Percentiles rank a stretch among this genome's conserved stretches.
phyloP scores from a whole-genome alignment of 1,140 invertebrate species.

The Drosophila serrata region DNA sequence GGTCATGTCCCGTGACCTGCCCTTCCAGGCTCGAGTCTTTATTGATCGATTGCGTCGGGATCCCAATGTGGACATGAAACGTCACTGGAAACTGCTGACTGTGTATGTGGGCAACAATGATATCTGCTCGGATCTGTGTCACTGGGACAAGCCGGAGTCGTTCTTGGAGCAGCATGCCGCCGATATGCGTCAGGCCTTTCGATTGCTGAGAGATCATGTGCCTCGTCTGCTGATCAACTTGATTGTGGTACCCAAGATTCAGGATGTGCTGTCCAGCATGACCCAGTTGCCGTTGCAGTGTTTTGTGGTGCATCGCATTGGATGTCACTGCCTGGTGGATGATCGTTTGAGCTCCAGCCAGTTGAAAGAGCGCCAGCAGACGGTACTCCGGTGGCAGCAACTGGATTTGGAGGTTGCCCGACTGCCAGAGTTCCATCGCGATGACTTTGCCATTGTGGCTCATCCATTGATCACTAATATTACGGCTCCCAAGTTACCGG shows the following conservation, averaged over 20 bases:
- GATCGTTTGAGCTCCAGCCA: conserved; percentile 55
- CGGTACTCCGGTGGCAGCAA: conserved; percentile 85
- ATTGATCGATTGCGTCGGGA: conserved; percentile 88
- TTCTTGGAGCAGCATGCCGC: conserved; percentile 64
- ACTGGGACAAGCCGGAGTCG: conserved; percentile 46
- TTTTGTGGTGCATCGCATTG: conserved; percentile 78
- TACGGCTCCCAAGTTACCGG: conserved; percentile 73
- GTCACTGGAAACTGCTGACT: conserved; percentile 90
- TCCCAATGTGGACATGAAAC: conserved; percentile 87
- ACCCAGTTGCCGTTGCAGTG: conserved; percentile 81
- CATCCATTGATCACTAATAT: conserved; percentile 86
- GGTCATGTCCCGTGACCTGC: conserved; percentile 87
- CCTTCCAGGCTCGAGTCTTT: conserved; percentile 88
- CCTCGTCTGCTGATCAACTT: conserved; percentile 74
- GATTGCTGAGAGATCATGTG: conserved; percentile 71
- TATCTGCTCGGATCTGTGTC: conserved; percentile 89
- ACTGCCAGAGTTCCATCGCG: conserved; percentile 75
- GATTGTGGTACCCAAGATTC: conserved; percentile 72
- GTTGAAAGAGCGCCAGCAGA: conserved; percentile 62
- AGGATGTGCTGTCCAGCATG: conserved; percentile 62
- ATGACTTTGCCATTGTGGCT: conserved; percentile 88
- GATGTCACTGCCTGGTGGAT: conserved; percentile 87
- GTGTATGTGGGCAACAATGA: conserved; percentile 90
- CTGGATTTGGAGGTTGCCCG: conserved; percentile 81
- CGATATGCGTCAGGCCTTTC: conserved; percentile 61